These are phyloP conservation scores for Alethe diademata DNA, from an alignment of 2,113 vertebrate species.

Conservation along the genomic window DNA sequence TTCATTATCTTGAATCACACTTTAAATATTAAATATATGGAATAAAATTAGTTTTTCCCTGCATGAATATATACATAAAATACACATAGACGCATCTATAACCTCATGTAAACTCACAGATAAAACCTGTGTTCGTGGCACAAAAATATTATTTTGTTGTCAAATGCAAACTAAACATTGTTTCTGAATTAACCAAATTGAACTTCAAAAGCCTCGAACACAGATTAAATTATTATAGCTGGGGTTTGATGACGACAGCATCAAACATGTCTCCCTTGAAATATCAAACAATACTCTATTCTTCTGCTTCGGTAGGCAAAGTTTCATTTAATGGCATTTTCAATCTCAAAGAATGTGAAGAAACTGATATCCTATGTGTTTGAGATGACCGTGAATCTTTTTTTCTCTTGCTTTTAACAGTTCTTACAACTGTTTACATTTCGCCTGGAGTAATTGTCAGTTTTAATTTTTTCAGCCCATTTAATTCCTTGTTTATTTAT, in stretches of 20 bases:
- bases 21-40: not conserved
- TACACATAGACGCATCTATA: not conserved
- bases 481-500: not conserved
- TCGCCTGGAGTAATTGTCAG: not conserved
- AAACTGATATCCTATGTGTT: not conserved
- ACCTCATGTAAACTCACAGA: not conserved
- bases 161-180: not conserved
- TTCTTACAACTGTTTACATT: not conserved
- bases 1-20: not conserved
- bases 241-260: not conserved
- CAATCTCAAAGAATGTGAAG: not conserved
- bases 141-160: not conserved
- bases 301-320: conserved; percentile 8
- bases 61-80: not conserved
- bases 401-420: not conserved
- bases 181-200: not conserved
- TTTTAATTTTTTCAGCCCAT: not conserved
- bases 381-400: not conserved
- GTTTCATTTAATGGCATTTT: conserved; percentile 6
- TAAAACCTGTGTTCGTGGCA: not conserved
- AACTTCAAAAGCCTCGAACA: conserved; percentile 11
- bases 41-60: not conserved
- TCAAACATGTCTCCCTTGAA: not conserved
- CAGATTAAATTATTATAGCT: conserved; percentile 11
- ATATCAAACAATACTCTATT: not conserved